These are phyloP conservation scores for Dromaius novaehollandiae DNA, from an alignment of 2,113 vertebrate genomes.

Conservation along the genomic window DNA sequence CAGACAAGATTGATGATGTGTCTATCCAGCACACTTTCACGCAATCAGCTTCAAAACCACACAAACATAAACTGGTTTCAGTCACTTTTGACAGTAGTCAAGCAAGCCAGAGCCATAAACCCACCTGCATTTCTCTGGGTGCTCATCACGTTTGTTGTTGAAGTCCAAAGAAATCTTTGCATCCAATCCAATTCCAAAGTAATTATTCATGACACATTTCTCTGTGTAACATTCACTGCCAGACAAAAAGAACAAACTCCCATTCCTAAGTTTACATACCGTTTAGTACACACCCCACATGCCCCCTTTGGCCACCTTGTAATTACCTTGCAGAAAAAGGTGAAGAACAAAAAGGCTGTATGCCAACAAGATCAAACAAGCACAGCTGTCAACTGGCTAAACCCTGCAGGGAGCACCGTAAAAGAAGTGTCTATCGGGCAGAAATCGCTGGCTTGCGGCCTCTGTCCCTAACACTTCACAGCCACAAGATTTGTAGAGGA, in stretches of 20 bases:
- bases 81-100: neutral
- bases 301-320: neutral
- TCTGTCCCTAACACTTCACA: neutral
- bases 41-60: neutral
- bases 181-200: slow-evolving; percentile 94
- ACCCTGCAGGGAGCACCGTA: neutral
- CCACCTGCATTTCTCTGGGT: slow-evolving; percentile 93
- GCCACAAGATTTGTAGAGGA: neutral
- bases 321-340: neutral
- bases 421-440: neutral
- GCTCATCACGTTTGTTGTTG: slow-evolving; percentile 95
- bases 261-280: neutral
- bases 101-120: neutral
- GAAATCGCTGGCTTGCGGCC: neutral
- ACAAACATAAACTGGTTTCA: neutral
- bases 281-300: neutral
- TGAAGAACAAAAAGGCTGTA: neutral
- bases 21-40: neutral
- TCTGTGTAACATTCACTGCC: slow-evolving; percentile 89
- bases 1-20: neutral
- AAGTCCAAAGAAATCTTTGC: slow-evolving; percentile 96
- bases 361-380: neutral
- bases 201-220: slow-evolving; percentile 97
- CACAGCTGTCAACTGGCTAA: neutral
- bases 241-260: neutral